These are phyloP conservation scores for Esox niger DNA, from an alignment of 2,113 vertebrate genomes.

Conservation along the genomic window DNA sequence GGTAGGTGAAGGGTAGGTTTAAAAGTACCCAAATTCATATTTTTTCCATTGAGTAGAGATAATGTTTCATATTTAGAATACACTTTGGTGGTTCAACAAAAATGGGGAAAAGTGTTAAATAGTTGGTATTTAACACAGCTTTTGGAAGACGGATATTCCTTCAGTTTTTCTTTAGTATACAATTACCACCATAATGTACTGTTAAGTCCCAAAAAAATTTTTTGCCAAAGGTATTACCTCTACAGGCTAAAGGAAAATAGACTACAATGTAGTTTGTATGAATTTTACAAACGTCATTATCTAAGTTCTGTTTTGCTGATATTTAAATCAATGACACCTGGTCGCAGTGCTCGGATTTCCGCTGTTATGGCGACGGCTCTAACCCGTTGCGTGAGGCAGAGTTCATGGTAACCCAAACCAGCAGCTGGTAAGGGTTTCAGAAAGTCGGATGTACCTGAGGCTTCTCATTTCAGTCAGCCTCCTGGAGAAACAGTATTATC, in stretches of 20 bases:
- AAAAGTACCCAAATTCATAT: neutral
- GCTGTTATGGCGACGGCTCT: constrained; percentile 64
- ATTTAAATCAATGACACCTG: constrained; percentile 57
- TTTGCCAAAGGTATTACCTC: neutral
- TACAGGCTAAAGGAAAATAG: neutral
- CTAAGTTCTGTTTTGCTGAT: constrained; percentile 16
- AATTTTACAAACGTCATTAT: constrained; percentile 26
- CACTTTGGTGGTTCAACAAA: neutral
- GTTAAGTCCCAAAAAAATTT: neutral
- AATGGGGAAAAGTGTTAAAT: too few relatives aligned
- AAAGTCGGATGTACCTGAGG: constrained; percentile 34
- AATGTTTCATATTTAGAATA: neutral
- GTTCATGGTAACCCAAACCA: constrained; percentile 71
- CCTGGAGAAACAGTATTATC: neutral
- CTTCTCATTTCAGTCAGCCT: constrained; percentile 53
- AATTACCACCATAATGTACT: neutral
- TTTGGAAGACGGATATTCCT: too few relatives aligned
- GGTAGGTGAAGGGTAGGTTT: constrained; percentile 69
- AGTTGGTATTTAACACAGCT: too few relatives aligned
- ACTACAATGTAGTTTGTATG: neutral
- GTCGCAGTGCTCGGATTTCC: constrained; percentile 72
- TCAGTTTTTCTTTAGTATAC: too few relatives aligned
- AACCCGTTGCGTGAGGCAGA: constrained; percentile 64
- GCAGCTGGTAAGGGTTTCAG: constrained; percentile 58
- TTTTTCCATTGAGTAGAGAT: neutral